phyloP scores from a whole-genome alignment of 1,140 invertebrate genomes.

The Brachionus calyciflorus region DNA sequence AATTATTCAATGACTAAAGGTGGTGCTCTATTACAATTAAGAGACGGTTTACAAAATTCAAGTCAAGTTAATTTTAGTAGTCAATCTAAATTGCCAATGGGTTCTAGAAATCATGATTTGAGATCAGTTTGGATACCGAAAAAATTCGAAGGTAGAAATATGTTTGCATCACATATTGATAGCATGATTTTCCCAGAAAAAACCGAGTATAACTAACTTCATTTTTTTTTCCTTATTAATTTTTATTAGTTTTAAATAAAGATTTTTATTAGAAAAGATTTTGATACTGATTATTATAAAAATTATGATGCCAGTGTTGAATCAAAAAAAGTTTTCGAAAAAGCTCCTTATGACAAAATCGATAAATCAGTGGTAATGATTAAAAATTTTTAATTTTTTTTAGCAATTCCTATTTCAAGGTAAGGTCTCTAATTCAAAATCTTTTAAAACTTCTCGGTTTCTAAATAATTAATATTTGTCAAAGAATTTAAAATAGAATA shows the following conservation, averaged over 20 bases:
- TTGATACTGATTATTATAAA: background rate
- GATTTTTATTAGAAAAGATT: background rate
- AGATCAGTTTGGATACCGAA: constrained; percentile 45
- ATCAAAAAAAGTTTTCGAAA: constrained; percentile 7
- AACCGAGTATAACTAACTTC: too few species aligned
- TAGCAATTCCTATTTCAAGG: background rate
- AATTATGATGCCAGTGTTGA: background rate
- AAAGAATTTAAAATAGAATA: too few species aligned
- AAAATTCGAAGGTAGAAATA: constrained; percentile 40
- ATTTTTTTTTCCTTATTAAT: too few species aligned
- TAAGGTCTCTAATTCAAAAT: too few species aligned
- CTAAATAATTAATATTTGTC: too few species aligned
- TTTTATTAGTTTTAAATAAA: background rate
- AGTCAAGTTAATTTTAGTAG: background rate
- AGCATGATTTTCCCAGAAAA: constrained; percentile 45
- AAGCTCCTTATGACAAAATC: background rate
- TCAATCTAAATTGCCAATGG: constrained; percentile 19
- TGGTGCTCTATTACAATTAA: background rate
- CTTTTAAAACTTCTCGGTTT: too few species aligned
- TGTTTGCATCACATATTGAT: constrained; percentile 44
- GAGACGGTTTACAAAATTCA: constrained; percentile 19
- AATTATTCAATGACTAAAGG: constrained; percentile 30
- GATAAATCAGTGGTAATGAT: constrained; percentile 30
- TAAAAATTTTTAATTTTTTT: background rate
- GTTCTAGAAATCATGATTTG: constrained; percentile 26